Percentiles rank a stretch among this genome's conserved stretches.
Evolutionary conservation across 2,888 invertebrate genomes (phyloP).

Genomic region (Entomobrya multifasciata): DNA sequence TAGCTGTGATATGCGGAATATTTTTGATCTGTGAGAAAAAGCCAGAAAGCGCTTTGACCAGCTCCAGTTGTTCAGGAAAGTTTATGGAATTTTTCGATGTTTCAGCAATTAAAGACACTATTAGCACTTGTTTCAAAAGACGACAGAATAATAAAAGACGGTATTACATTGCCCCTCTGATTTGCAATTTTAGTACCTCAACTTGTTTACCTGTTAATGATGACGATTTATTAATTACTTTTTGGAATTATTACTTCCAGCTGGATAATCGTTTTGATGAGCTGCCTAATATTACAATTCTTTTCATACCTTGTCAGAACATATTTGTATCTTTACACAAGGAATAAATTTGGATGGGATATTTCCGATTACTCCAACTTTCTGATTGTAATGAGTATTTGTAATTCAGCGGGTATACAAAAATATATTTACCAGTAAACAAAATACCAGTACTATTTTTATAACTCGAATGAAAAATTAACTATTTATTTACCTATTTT

Average conservation of each 20-base stretch:
- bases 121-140: constrained; percentile 83
- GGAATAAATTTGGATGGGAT: constrained; percentile 86
- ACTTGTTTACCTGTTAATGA: too few species aligned
- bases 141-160: constrained; percentile 84
- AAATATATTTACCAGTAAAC: too few species aligned
- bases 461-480: too few species aligned
- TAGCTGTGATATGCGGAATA: constrained; percentile 56
- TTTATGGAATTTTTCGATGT: constrained; percentile 49
- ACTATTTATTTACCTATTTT: too few species aligned
- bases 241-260: constrained; percentile 12
- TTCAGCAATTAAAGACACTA: constrained; percentile 83
- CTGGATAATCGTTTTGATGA: constrained; percentile 54
- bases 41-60: constrained; percentile 27
- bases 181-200: too few species aligned
- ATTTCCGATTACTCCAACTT: constrained; percentile 85
- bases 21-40: constrained; percentile 46
- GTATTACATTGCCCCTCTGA: too few species aligned
- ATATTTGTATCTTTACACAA: constrained; percentile 84
- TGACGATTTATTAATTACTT: neutral
- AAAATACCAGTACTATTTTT: too few species aligned
- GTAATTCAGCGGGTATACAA: constrained; percentile 82
- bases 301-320: constrained; percentile 44
- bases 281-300: constrained; percentile 36
- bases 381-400: constrained; percentile 83
- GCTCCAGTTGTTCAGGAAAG: neutral